These are phyloP conservation scores for Drosophila picticornis DNA, from an alignment of 2,888 invertebrate species.

Conservation along the genomic window DNA sequence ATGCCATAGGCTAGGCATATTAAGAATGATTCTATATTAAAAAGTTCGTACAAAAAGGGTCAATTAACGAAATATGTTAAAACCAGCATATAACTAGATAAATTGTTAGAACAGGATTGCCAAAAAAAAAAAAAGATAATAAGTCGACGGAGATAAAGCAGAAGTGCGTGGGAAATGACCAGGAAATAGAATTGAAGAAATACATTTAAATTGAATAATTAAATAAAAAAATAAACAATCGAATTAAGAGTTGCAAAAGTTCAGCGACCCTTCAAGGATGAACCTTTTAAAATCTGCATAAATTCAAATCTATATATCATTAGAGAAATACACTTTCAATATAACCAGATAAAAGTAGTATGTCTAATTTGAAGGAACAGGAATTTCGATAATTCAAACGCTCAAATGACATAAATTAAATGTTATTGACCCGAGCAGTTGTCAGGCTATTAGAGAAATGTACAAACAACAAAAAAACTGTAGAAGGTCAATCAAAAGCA, in stretches of 20 bases:
- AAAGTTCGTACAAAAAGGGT: neutral
- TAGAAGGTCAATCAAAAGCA: neutral
- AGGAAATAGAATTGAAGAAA: constrained; percentile 1
- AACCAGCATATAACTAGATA: neutral
- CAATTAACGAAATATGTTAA: neutral
- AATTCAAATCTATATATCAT: neutral
- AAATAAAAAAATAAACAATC: neutral
- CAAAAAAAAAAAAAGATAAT: neutral
- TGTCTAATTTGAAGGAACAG: constrained; percentile 6
- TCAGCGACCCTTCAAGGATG: constrained; percentile 1
- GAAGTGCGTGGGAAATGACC: neutral
- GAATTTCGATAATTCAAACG: constrained; percentile 18
- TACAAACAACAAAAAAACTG: neutral
- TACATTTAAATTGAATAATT: neutral
- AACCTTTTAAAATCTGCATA: neutral
- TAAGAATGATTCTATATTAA: neutral
- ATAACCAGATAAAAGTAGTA: neutral
- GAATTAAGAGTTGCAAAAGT: constrained; percentile 12
- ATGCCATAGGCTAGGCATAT: too few relatives aligned
- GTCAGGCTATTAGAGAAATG: neutral
- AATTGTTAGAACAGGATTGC: neutral
- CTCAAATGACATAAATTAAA: constrained; percentile 1
- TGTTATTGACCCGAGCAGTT: constrained; percentile 5
- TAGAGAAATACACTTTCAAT: neutral
- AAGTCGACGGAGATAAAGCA: neutral